Evolutionary conservation across 2,888 invertebrate species (phyloP).

Genomic region (Drosophila hamatofila): DNA sequence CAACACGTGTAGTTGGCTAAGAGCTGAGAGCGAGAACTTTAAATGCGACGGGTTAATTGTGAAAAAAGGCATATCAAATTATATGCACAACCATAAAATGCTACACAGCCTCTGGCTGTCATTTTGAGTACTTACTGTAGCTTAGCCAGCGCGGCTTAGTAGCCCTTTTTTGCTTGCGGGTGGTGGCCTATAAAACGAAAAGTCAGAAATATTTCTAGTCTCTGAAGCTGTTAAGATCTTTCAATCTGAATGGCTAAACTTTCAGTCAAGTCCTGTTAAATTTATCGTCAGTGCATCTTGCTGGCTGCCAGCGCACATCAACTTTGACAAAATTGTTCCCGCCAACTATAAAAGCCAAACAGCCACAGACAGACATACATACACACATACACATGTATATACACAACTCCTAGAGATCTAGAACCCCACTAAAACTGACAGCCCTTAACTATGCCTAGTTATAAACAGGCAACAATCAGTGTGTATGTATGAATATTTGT

Average conservation of each 20-base stretch:
- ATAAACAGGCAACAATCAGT: constrained; percentile 56
- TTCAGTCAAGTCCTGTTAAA: constrained; percentile 61
- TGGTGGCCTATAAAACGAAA: constrained; percentile 1
- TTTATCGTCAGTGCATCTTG: constrained; percentile 66
- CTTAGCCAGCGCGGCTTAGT: constrained; percentile 30
- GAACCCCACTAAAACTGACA: constrained; percentile 4
- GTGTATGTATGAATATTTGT: constrained; percentile 34
- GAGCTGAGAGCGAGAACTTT: constrained; percentile 19
- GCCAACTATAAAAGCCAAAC: constrained; percentile 62
- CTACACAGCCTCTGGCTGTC: constrained; percentile 19
- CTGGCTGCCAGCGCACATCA: constrained; percentile 57
- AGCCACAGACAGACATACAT: constrained; percentile 9
- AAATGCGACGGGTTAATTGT: constrained; percentile 49
- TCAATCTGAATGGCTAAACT: constrained; percentile 69
- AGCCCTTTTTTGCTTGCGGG: constrained; percentile 40
- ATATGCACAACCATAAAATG: constrained; percentile 25
- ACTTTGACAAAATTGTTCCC: constrained; percentile 58
- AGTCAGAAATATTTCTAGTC: constrained; percentile 28
- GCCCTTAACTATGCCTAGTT: constrained; percentile 54
- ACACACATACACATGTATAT: background rate
- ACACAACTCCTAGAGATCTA: background rate
- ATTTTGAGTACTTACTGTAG: constrained; percentile 10
- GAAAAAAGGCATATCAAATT: constrained; percentile 47
- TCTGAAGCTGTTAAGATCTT: constrained; percentile 50
- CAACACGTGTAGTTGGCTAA: constrained; percentile 63